Base-by-base conservation (phyloP, 2,797 vertebrate species). In the Smutsia gigantea region DNA sequence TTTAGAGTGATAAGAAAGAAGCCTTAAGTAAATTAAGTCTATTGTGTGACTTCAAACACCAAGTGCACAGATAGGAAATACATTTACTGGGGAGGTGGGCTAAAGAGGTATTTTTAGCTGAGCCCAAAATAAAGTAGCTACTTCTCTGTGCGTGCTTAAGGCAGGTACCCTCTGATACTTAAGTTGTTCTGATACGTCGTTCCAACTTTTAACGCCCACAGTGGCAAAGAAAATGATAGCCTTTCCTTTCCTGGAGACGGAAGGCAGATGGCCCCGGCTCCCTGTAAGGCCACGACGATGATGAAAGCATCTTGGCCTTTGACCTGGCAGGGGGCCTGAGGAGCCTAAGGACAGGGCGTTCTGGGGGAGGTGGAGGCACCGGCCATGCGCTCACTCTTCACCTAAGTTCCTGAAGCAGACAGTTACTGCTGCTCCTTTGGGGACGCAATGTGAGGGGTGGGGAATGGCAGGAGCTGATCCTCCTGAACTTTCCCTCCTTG, bases 1-100 rank as follows among this genome's bases (percentile, higher is more conserved):
- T 37, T 81, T 42, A 59, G 68, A 51, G 51, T 39, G 95, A 81
- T 91, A 81, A 96, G 75, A 59, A 97, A 96, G 75, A 59, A 97
- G 34, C 10, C 34, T 68, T 77, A 91, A 9, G 49, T 55, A 96
- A 93, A 83, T 31, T 37, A 71, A 87, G 89, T 71, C 55, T 49
- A 77, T 37, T 6, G n/a, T 55, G 25, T 71, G 57, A 86, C 93
- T 92, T 95, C 85, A 77, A 92, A 90, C 61, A 85, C 12, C 19
- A 55, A 87, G 59, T 10, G n/a, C 82, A 63, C 46, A 93, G 85
- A 64, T 8, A 85, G 18, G 12, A 25, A 90, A 57, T 64, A 37
- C 6, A 51, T 59, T 74, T 77, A 34, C 18, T 21, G 39, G 66
- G 42, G 39, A 55, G 21, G 11, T 31, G 25, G 42, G 27, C 5